These are phyloP conservation scores for Plusia festucae DNA, from an alignment of 2,888 invertebrate species.

Conservation along the genomic window DNA sequence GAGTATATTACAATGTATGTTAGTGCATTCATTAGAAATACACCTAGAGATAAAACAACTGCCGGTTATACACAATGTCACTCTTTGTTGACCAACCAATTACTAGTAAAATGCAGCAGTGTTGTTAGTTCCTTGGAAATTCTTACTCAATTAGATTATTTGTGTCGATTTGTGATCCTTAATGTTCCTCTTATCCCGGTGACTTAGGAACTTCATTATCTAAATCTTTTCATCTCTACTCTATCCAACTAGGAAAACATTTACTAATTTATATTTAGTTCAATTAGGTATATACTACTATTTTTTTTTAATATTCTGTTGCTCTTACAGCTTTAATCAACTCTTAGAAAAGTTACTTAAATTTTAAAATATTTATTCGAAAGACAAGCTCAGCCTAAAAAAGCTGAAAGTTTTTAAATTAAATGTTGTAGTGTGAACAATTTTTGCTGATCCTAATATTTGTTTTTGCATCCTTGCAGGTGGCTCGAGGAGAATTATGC, in stretches of 20 bases:
- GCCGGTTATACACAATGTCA: constrained; percentile 77
- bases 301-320: too few relatives aligned
- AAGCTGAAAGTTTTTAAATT: too few relatives aligned
- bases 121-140: constrained; percentile 61
- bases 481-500: constrained; percentile 89
- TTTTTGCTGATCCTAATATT: constrained; percentile 28
- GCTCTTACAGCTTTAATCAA: too few relatives aligned
- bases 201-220: background rate
- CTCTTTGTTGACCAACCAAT: constrained; percentile 74
- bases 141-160: constrained; percentile 46
- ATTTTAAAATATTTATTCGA: too few relatives aligned
- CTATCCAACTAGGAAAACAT: background rate
- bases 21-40: constrained; percentile 80
- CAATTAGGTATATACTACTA: too few relatives aligned
- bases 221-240: background rate
- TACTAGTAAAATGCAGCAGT: constrained; percentile 61
- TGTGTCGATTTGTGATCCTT: constrained; percentile 24
- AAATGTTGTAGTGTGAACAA: background rate
- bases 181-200: constrained; percentile 8
- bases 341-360: too few relatives aligned
- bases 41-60: constrained; percentile 78
- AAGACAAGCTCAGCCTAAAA: too few relatives aligned
- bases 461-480: constrained; percentile 74
- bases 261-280: background rate
- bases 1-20: constrained; percentile 70